Conservation (phyloP, 2,888 invertebrate species). For the Metacarcinus magister region DNA sequence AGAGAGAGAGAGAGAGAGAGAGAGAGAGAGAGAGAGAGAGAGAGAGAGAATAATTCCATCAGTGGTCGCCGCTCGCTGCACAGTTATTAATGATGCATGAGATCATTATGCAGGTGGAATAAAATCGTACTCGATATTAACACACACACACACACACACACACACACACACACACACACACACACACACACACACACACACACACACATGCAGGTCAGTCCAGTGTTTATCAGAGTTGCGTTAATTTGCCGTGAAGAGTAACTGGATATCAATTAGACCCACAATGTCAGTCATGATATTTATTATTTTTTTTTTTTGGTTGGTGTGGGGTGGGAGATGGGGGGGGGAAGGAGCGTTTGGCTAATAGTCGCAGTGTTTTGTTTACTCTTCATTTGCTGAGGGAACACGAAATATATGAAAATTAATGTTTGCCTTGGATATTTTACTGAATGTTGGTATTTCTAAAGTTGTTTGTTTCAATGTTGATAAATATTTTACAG, state of each 20-base stretch:
- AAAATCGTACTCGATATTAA: background rate
- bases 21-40: constrained; percentile 48
- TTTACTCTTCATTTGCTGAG: background rate
- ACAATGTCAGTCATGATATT: too few relatives aligned
- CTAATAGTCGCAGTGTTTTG: background rate
- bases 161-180: constrained; percentile 19
- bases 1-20: constrained; percentile 47
- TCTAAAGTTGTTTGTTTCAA: too few relatives aligned
- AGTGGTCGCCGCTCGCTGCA: background rate
- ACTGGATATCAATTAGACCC: background rate
- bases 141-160: constrained; percentile 60
- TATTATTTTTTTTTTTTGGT: background rate
- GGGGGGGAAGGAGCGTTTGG: too few relatives aligned
- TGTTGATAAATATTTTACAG: too few relatives aligned
- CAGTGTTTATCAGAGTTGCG: background rate
- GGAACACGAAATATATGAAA: too few relatives aligned
- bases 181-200: constrained; percentile 42
- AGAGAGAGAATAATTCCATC: constrained; percentile 16
- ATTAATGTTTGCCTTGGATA: too few relatives aligned
- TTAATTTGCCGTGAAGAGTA: background rate
- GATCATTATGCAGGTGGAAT: background rate
- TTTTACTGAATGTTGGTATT: too few relatives aligned
- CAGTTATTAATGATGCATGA: background rate
- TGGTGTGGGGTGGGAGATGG: too few relatives aligned
- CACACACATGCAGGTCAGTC: background rate